These are phyloP conservation scores for Mythimna loreyi DNA, from an alignment of 2,888 invertebrate species.

Conservation along the genomic window DNA sequence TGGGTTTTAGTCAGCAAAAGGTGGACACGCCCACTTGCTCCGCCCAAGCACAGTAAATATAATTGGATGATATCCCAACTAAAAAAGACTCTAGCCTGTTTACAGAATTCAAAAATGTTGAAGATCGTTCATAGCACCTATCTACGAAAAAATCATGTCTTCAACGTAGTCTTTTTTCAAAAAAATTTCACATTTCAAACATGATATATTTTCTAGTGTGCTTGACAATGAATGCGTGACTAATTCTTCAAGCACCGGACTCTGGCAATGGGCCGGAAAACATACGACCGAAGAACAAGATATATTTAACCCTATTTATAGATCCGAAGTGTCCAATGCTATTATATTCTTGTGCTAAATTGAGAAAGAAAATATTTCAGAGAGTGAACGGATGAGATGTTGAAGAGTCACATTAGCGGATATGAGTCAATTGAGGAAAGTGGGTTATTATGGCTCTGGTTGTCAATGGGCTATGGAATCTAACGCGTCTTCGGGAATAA, in stretches of 20 bases:
- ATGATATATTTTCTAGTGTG: slow-evolving; percentile 19
- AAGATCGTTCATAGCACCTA: background rate
- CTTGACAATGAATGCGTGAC: slow-evolving; percentile 51
- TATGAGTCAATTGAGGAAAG: slow-evolving; percentile 28
- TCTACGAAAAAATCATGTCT: background rate
- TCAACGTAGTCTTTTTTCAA: background rate
- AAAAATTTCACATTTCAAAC: slow-evolving; percentile 3
- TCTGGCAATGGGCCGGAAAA: slow-evolving; percentile 56
- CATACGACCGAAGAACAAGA: slow-evolving; percentile 33
- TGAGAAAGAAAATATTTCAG: slow-evolving; percentile 29
- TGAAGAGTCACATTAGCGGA: slow-evolving; percentile 28
- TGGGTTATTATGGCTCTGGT: slow-evolving; percentile 11
- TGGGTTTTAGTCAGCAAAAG: no score
- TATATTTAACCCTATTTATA: slow-evolving; percentile 55
- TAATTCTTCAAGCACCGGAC: slow-evolving; percentile 40
- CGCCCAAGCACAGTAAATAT: no score
- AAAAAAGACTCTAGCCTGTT: no score
- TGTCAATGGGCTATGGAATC: slow-evolving; percentile 17
- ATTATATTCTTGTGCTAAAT: slow-evolving; percentile 42
- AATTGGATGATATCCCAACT: no score
- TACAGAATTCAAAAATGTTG: background rate
- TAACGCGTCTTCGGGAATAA: background rate
- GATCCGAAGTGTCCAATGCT: slow-evolving; percentile 39
- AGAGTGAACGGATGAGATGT: slow-evolving; percentile 29
- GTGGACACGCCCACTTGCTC: no score